phyloP scores from a whole-genome alignment of 1,140 invertebrate species.

The Nymphalis io region DNA sequence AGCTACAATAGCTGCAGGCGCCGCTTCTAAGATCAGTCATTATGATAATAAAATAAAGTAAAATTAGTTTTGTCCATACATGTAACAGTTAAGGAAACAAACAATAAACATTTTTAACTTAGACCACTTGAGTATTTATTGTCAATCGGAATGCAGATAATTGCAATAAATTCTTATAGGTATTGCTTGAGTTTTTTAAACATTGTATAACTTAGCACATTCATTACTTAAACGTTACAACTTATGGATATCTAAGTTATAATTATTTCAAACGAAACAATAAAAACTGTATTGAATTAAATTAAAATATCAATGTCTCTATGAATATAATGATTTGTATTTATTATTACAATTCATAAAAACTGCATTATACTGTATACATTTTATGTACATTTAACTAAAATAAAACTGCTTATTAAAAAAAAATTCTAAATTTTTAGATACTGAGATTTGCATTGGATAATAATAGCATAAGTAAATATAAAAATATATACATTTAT shows the following conservation, averaged over 20 bases:
- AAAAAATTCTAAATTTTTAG: too few relatives aligned
- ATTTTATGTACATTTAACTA: not conserved
- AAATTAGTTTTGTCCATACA: conserved; percentile 23
- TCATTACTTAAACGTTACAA: conserved; percentile 26
- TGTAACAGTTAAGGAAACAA: conserved; percentile 36
- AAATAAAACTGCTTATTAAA: not conserved
- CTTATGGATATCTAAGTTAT: conserved; percentile 22
- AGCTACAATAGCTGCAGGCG: not conserved
- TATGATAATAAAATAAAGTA: conserved; percentile 8
- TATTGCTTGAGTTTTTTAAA: conserved; percentile 39
- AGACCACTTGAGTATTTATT: conserved; percentile 36
- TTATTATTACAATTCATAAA: conserved; percentile 9
- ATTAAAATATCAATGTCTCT: conserved; percentile 21
- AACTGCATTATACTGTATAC: not conserved
- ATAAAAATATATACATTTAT: too few relatives aligned
- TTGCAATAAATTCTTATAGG: conserved; percentile 42
- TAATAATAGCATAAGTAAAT: too few relatives aligned
- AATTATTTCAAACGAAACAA: conserved; percentile 30
- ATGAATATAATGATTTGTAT: conserved; percentile 18
- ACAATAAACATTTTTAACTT: conserved; percentile 35
- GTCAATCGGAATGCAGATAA: conserved; percentile 45
- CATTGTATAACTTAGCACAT: conserved; percentile 34
- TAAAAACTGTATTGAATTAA: conserved; percentile 32
- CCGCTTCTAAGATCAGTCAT: not conserved
- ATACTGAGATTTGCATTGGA: too few relatives aligned